Conservation (phyloP, 2,888 invertebrate genomes). For the Pristionchus maxplancki region DNA sequence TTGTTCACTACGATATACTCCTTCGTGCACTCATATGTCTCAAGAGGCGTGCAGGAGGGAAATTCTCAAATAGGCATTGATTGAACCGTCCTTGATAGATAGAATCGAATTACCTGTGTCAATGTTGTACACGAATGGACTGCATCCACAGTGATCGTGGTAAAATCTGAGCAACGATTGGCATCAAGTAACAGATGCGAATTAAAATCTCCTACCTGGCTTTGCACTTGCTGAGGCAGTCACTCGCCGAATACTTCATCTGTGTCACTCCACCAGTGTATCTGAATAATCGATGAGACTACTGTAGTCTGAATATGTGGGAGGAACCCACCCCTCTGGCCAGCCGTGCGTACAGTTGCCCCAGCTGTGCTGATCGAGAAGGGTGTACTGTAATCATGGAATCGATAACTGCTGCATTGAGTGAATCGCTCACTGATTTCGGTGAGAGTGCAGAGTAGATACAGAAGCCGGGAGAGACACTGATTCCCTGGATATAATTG, state of each 20-base stretch:
- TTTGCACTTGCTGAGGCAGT: constrained; percentile 53
- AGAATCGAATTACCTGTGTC: constrained; percentile 11
- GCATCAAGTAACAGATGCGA: neutral
- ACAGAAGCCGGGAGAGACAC: constrained; percentile 48
- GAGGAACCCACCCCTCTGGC: neutral
- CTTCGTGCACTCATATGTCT: constrained; percentile 50
- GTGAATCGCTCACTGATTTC: constrained; percentile 15
- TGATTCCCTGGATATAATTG: constrained; percentile 32
- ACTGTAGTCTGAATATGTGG: neutral
- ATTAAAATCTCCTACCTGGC: constrained; percentile 34
- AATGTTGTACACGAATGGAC: constrained; percentile 52
- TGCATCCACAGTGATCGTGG: constrained; percentile 45
- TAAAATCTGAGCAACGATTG: constrained; percentile 24
- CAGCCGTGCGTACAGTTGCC: constrained; percentile 48
- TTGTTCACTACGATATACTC: constrained; percentile 35
- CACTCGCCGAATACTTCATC: constrained; percentile 43
- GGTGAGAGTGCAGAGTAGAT: constrained; percentile 49
- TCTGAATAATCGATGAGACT: neutral
- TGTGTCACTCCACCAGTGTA: constrained; percentile 28
- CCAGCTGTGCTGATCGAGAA: constrained; percentile 48
- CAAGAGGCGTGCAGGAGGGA: constrained; percentile 48
- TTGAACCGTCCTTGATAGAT: neutral
- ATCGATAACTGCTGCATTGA: neutral
- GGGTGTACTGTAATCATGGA: constrained; percentile 17
- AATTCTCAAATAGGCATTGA: neutral